Conservation (phyloP, 1,140 invertebrate species). For the Diabrotica virgifera region DNA sequence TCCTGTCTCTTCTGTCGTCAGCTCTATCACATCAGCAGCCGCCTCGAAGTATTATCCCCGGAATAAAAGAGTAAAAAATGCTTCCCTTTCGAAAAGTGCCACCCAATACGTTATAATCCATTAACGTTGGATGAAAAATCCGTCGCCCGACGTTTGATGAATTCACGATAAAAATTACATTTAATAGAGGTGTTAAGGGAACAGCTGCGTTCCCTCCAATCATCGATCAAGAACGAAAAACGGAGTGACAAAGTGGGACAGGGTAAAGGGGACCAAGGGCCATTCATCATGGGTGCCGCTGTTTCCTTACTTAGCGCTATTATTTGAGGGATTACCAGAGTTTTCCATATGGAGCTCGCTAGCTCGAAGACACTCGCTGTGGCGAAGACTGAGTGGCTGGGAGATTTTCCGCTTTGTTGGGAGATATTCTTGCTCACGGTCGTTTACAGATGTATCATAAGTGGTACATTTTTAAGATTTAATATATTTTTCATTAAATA, state of each 20-base stretch:
- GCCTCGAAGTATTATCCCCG: neutral
- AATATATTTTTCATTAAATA: no score
- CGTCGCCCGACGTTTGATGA: constrained; percentile 5
- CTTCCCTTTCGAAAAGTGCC: neutral
- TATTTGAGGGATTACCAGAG: constrained; percentile 10
- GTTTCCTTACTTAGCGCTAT: constrained; percentile 1
- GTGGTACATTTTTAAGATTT: no score
- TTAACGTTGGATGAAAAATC: constrained; percentile 12
- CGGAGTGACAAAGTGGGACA: constrained; percentile 12
- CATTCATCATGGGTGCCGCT: constrained; percentile 11
- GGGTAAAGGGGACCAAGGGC: constrained; percentile 1
- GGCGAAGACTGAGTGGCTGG: no score
- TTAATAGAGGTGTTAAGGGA: constrained; percentile 15
- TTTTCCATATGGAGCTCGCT: constrained; percentile 10
- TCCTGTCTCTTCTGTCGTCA: no score
- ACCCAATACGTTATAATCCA: constrained; percentile 2
- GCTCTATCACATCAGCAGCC: no score
- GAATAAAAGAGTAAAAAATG: constrained; percentile 3
- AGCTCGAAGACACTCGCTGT: neutral
- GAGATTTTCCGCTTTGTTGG: no score
- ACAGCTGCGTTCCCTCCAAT: constrained; percentile 14
- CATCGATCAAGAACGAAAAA: constrained; percentile 14
- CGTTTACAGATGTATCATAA: no score
- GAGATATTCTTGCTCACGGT: no score
- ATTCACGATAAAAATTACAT: constrained; percentile 16